A percentile compares a stretch with the other conserved stretches of the same genome.
These are phyloP conservation scores for Zapus hudsonius DNA, from an alignment of 2,113 vertebrate species.

Conservation along the genomic window DNA sequence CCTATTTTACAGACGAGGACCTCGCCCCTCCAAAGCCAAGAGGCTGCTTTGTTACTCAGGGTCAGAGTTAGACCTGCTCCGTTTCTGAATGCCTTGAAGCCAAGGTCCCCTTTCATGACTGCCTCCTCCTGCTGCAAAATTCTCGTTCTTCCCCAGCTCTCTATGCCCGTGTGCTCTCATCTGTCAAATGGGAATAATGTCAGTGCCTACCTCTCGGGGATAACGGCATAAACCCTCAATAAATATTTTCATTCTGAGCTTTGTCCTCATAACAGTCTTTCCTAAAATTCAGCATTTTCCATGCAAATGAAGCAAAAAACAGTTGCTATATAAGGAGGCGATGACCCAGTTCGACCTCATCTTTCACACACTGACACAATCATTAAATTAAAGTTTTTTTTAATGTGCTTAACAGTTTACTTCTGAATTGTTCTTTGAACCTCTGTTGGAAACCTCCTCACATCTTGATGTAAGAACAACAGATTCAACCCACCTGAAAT, in stretches of 20 bases:
- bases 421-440: conserved; percentile 81
- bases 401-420: conserved; percentile 80
- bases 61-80: not conserved
- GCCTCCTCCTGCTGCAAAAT: too few species aligned
- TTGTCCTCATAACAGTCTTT: not conserved
- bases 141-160: not conserved
- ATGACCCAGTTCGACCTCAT: conserved; percentile 51
- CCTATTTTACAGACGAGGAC: not conserved
- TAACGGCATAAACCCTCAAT: not conserved
- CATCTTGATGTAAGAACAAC: conserved; percentile 80
- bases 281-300: conserved; percentile 5
- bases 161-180: conserved; percentile 9
- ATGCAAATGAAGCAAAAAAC: not conserved
- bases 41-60: not conserved
- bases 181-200: not conserved
- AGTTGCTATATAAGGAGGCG: not conserved
- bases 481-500: conserved; percentile 85
- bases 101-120: too few species aligned
- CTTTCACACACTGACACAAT: conserved; percentile 69
- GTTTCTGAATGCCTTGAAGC: not conserved
- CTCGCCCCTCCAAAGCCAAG: not conserved
- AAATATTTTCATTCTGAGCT: not conserved
- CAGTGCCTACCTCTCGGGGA: not conserved
- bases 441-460: conserved; percentile 74
- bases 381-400: conserved; percentile 58